Percentiles rank a stretch among this genome's conserved stretches.
These are phyloP conservation scores for Poeciliopsis retropinna DNA, from an alignment of 2,113 vertebrate genomes.

Conservation along the genomic window DNA sequence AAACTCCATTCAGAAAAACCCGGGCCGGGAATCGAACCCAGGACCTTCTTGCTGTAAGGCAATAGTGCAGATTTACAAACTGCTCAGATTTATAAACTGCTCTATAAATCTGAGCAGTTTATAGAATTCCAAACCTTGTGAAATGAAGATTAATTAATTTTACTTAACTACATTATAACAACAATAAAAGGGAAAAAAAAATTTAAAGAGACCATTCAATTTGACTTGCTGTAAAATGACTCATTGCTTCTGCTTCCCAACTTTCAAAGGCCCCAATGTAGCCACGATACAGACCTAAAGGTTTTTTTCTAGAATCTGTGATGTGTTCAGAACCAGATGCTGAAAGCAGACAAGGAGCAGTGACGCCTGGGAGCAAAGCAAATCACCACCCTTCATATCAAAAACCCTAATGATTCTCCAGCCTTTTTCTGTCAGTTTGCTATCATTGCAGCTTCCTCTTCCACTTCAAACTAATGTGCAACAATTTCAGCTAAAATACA, in stretches of 20 bases:
- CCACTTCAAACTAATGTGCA: not conserved
- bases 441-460: not conserved
- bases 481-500: too few species aligned
- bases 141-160: too few species aligned
- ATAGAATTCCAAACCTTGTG: too few species aligned
- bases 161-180: too few species aligned
- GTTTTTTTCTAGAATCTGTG: slow-evolving; percentile 21
- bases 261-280: slow-evolving; percentile 23
- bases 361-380: not conserved
- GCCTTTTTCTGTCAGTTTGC: not conserved
- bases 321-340: slow-evolving; percentile 8
- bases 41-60: too few species aligned
- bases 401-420: too few species aligned
- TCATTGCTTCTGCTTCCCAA: slow-evolving; percentile 30
- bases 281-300: slow-evolving; percentile 13
- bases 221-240: slow-evolving; percentile 5
- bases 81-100: too few species aligned
- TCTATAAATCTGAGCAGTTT: too few species aligned
- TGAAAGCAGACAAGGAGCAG: slow-evolving; percentile 1
- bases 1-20: too few species aligned
- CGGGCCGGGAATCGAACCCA: too few species aligned
- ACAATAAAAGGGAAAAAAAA: not conserved
- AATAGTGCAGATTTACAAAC: too few species aligned
- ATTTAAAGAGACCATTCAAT: not conserved
- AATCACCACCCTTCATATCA: not conserved